phyloP scores from a whole-genome alignment of 2,113 vertebrate species.

The Hippolais icterina region DNA sequence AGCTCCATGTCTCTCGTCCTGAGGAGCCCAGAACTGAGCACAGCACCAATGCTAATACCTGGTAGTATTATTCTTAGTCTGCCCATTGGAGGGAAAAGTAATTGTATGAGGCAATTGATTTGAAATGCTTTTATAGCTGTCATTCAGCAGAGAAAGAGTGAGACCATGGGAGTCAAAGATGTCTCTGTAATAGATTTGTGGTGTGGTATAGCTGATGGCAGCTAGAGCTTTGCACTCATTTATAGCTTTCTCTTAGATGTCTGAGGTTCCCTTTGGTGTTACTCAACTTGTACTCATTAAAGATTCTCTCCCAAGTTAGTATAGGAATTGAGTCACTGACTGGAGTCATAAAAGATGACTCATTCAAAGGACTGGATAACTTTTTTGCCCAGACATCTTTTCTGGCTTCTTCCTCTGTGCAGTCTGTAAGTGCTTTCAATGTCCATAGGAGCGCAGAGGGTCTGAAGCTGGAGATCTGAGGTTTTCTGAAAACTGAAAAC shows the following conservation, averaged over 20 bases:
- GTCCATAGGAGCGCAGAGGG: neutral
- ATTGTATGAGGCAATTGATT: neutral
- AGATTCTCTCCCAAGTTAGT: constrained; percentile 1
- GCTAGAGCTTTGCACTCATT: neutral
- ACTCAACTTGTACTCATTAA: neutral
- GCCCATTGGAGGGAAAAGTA: neutral
- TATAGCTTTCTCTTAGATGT: neutral
- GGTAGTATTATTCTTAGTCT: neutral
- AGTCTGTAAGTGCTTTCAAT: constrained; percentile 10
- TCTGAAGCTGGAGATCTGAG: neutral
- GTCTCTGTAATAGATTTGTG: neutral
- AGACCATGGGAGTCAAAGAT: neutral
- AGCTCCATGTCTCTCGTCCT: neutral
- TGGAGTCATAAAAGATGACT: constrained; percentile 40
- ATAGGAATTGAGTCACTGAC: constrained; percentile 57
- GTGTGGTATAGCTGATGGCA: neutral
- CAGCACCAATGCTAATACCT: neutral
- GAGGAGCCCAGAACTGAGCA: neutral
- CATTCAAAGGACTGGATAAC: constrained; percentile 29
- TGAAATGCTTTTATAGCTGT: neutral
- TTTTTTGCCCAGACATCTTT: constrained; percentile 21
- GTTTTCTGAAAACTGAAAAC: neutral
- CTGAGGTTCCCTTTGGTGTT: neutral
- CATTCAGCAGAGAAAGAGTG: neutral
- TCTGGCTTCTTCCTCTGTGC: constrained; percentile 22